phyloP scores from a whole-genome alignment of 2,888 invertebrate genomes.

The Meandrusa payeni region DNA sequence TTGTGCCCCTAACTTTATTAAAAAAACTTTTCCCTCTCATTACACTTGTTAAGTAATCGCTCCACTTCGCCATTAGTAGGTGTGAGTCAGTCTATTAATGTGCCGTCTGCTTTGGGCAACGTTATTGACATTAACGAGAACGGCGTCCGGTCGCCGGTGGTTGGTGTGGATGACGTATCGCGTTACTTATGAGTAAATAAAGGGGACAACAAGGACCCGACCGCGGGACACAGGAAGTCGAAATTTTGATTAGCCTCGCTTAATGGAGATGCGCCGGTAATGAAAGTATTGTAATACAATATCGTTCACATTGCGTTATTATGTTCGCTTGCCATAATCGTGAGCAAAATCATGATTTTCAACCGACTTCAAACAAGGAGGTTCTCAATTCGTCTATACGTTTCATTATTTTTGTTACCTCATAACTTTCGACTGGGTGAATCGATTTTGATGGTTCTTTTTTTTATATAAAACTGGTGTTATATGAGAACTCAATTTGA shows the following conservation, averaged over 20 bases:
- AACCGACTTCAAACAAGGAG: too few species aligned
- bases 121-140: slow-evolving; percentile 74
- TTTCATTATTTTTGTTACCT: too few species aligned
- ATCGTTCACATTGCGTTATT: not conserved
- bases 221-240: slow-evolving; percentile 49
- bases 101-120: slow-evolving; percentile 58
- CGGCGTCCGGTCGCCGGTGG: slow-evolving; percentile 61
- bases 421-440: too few species aligned
- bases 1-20: too few species aligned
- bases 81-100: slow-evolving; percentile 67
- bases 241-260: slow-evolving; percentile 30
- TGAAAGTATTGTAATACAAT: slow-evolving; percentile 14
- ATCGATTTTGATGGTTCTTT: too few species aligned
- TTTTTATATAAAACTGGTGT: too few species aligned
- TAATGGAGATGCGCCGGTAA: slow-evolving; percentile 17
- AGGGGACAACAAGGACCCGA: slow-evolving; percentile 60
- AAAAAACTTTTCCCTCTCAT: too few species aligned
- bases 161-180: slow-evolving; percentile 63
- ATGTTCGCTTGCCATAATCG: too few species aligned
- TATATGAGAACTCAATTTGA: too few species aligned
- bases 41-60: not conserved
- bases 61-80: slow-evolving; percentile 35
- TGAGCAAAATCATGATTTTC: too few species aligned
- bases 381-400: too few species aligned
- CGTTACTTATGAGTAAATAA: slow-evolving; percentile 70